Evolutionary conservation across 2,797 vertebrate species (phyloP), one percentile per base, ranked within the genome.

Genomic region (Neosilurus hyrtlii): DNA sequence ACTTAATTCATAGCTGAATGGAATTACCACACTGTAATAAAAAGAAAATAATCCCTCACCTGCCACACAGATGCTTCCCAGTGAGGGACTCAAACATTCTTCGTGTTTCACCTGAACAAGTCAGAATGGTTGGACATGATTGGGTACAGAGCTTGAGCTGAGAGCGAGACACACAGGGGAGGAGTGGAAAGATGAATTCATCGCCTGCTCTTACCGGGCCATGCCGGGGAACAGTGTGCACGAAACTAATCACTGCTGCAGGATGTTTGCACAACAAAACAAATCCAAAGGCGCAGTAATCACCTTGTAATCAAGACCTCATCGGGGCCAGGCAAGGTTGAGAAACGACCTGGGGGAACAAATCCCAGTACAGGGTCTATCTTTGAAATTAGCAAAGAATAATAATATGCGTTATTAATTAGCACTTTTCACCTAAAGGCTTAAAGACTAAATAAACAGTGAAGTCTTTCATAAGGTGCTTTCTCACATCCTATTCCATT

Each of bases 291-390:
- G 78, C 30, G 65, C 59, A 11, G 57, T 88, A 86, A 93, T 91
- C 87, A 90, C 84, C 86, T 87, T 74, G 83, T 86, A 91, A 90
- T 91, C 89, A 82, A 51, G 54, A 71, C 2, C 83, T 89, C 88
- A 91, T 86, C 88, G 83, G 77, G 88, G 76, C 35, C 81, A 83
- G 61, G 43, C 85, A 88, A 71, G 30, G 80, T 66, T 82, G 83
- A 61, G 24, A 62, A 76, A 49, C 5, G 24, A 16, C 15, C 71
- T 2, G 8, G n/a, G 70, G 70, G 49, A 24, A 52, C 52, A 72
- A 30, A 8, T 56, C 51, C 71, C 71, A 56, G 6, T 71, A 59
- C 73, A 14, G 73, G 37, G 24, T 52, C 4, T n/a, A 15, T 14
- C n/a, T 15, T 72, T 72, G 14, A 72, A 72, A 72, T 52, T 14